Evolutionary conservation across 2,797 vertebrate species (phyloP), one percentile per base, ranked within the genome.

Genomic region (Acipenser oxyrinchus): DNA sequence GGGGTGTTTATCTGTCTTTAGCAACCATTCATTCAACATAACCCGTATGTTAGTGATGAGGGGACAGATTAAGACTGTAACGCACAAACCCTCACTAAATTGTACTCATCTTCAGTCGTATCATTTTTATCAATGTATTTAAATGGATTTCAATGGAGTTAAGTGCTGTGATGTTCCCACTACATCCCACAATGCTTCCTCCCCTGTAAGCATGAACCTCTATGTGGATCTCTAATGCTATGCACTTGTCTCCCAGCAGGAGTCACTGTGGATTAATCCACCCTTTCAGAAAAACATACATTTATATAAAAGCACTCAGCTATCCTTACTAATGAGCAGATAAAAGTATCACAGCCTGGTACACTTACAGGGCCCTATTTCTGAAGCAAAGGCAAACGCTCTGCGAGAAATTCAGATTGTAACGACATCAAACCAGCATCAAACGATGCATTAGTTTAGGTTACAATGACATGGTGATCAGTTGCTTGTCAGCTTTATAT

Each of bases 121-220:
- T 71, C 72, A 67, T 69, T 79, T 79, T 72, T 81, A 78, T 89
- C 78, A 83, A 72, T 90, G 86, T 90, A 83, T 76, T 73, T 91
- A 79, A 84, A 86, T 92, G 88, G 88, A 84, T 92, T 88, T 91
- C 76, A 89, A 84, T 90, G 88, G 88, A 87, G 79, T 76, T 88
- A 76, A 89, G 77, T 91, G 86, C 90, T 84, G 9, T 10, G 80
- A 79, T 84, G 88, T 91, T 87, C 86, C 84, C 84, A 91, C 88
- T 87, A 90, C 89, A 90, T 89, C 84, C 86, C 87, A 88, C 88
- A 86, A 85, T 85, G 83, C 86, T 84, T 86, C 87, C 82, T 90
- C 84, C 81, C 85, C 83, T 89, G 86, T 82, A 68, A 86, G 87
- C 88, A 90, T 91, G 88, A 81, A 37, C 23, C 58, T 88, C 79